Percentiles rank a stretch among this genome's conserved stretches.
Evolutionary conservation across 2,797 vertebrate species (phyloP).

Genomic region (Danionella dracula): DNA sequence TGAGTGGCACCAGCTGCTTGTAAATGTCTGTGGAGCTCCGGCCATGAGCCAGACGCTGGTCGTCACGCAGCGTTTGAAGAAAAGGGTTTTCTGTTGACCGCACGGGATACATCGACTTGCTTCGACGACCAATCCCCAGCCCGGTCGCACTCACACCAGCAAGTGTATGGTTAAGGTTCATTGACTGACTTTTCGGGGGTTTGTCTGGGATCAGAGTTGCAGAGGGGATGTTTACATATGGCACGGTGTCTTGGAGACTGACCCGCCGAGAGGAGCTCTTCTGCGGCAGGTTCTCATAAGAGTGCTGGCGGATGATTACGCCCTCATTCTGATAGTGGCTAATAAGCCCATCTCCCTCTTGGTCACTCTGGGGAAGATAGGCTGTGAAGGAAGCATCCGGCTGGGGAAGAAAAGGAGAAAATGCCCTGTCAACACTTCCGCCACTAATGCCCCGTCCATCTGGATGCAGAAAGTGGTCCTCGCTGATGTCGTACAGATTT

Average conservation of each 20-base stretch:
- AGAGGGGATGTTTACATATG: constrained; percentile 87
- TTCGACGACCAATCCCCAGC: constrained; percentile 73
- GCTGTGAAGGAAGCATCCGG: constrained; percentile 67
- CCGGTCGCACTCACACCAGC: constrained; percentile 69
- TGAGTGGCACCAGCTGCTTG: constrained; percentile 87
- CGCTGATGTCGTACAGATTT: constrained; percentile 94
- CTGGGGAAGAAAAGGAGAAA: constrained; percentile 41
- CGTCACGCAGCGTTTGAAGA: constrained; percentile 80
- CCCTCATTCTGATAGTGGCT: constrained; percentile 85
- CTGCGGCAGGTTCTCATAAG: constrained; percentile 89
- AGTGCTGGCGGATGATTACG: constrained; percentile 87
- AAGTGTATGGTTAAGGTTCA: constrained; percentile 80
- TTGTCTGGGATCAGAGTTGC: constrained; percentile 88
- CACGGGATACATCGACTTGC: constrained; percentile 88
- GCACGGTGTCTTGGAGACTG: constrained; percentile 86
- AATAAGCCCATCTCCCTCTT: constrained; percentile 82
- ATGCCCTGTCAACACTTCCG: constrained; percentile 45
- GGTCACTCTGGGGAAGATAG: constrained; percentile 73
- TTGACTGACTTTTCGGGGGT: constrained; percentile 79
- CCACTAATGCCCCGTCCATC: constrained; percentile 21
- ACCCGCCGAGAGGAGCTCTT: constrained; percentile 77
- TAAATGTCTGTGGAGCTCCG: constrained; percentile 87
- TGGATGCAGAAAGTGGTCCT: constrained; percentile 88
- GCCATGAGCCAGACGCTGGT: constrained; percentile 81
- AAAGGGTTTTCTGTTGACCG: constrained; percentile 89